Base-by-base conservation (phyloP, 2,888 invertebrate genomes). In the Drepanosiphum platanoidis region DNA sequence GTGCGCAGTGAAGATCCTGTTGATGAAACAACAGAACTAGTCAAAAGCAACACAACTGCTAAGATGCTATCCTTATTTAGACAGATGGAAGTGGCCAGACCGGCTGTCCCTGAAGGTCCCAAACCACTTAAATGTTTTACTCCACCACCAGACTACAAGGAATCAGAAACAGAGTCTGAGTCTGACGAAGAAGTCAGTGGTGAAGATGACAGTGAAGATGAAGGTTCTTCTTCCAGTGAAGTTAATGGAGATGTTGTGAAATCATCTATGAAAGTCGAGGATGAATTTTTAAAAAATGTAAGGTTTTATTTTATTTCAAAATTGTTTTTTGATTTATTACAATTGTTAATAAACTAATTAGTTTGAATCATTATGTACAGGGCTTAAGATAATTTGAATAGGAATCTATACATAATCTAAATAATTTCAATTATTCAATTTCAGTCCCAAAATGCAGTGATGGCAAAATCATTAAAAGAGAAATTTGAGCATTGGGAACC, bases 51-150 rank as follows among this genome's bases (percentile, higher is more conserved):
- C 89, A 96, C 96, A 0, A 95, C 97, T 22, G 94, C 94, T 70
- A 93, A 95, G 89, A 97, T 97, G 95, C 92, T 97, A 88, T 93
- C 92, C 88, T 95, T 96, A 88, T 97, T 97, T 92, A 92, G 96
- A 1, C 94, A 96, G 91, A 93, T 97, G 92, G 97, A 97, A 90
- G 94, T 94, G 87, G 91, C 91, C 84, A 91, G 92, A 87, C 90
- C 91, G 22, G 91, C 91, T 27, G 90, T 92, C 27, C 91, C 91
- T 18, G 91, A 91, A 91, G 93, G 94, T 18, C 95, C 94, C 0
- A 95, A 95, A 89, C 96, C 97, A 0, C 90, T 97, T 87, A 97
- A 96, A 90, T 91, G 96, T 86, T 97, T 97, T 90, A 97, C 97
- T 0, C 97, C 97, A 1, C 97, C 97, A 0, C 95, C 95, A 27